phyloP scores from a whole-genome alignment of 1,140 invertebrate species.

The Pseudomyrmex sp. region DNA sequence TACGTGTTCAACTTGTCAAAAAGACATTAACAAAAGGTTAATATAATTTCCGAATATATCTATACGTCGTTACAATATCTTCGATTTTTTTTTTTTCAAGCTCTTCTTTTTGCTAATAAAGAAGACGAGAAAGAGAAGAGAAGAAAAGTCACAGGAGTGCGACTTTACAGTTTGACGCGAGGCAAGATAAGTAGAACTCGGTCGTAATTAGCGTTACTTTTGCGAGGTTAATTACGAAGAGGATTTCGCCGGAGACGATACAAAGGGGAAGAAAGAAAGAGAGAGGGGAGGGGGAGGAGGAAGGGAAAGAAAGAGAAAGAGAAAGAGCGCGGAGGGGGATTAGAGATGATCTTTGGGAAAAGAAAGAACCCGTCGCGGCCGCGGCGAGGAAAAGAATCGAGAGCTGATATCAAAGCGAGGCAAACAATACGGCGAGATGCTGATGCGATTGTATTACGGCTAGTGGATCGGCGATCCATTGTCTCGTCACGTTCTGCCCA shows the following conservation, averaged over 20 bases:
- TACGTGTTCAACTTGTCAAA: too few relatives aligned
- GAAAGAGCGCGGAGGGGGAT: neutral
- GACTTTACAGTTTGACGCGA: constrained; percentile 36
- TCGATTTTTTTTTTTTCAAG: neutral
- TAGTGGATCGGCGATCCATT: constrained; percentile 85
- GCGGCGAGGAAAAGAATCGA: constrained; percentile 71
- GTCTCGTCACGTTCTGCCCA: constrained; percentile 86
- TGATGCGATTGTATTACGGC: constrained; percentile 86
- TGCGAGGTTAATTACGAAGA: constrained; percentile 69
- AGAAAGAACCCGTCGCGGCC: constrained; percentile 42
- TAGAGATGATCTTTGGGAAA: constrained; percentile 33
- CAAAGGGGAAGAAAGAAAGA: constrained; percentile 36
- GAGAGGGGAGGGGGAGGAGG: neutral
- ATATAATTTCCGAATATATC: constrained; percentile 18
- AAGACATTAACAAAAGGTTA: neutral
- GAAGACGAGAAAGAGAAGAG: constrained; percentile 5
- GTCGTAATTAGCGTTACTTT: constrained; percentile 59
- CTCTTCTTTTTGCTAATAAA: constrained; percentile 33
- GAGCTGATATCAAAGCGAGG: constrained; percentile 83
- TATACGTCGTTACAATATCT: neutral
- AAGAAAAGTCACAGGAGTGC: constrained; percentile 17
- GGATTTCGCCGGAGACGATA: constrained; percentile 63
- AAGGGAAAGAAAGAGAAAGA: constrained; percentile 32
- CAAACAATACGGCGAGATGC: constrained; percentile 85
- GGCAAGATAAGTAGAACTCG: constrained; percentile 54